Evolutionary conservation across 2,113 vertebrate species (phyloP), one percentile per base, ranked within the genome.

Genomic region (Uria lomvia): DNA sequence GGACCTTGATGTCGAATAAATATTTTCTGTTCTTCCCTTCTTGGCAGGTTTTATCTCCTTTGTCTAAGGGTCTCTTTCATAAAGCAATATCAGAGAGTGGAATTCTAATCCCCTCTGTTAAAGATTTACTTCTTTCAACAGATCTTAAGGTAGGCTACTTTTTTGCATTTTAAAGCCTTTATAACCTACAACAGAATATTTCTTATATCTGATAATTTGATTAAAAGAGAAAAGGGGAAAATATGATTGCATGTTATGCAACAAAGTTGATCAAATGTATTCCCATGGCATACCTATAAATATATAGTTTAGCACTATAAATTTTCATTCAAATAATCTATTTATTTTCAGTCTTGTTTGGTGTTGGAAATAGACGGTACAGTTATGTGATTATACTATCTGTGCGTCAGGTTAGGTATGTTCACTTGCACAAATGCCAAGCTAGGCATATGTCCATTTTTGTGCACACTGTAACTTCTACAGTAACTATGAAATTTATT

Each of bases 81-180:
- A 97, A 88, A 90, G 96, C 95, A 73, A 91, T 97, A 94, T 73
- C 91, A 62, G 92, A 96, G 79, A 97, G 96, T 70, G 96, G 96
- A 83, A 68, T 95, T 90, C 3, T 94, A 77, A 55, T 95, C 7
- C 79, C 75, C 3, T 12, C 63, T 34, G 6, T 2, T 26, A 94
- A 55, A 77, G 4, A 76, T 42, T 58, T 91, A 76, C 42, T 0
- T 34, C 5, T 70, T 70, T 83, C 94, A 73, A 72, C 59, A 22
- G 30, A 92, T 86, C 53, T 93, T 62, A 58, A 94, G 94, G 96
- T 97, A 92, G 53, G 82, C 13, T 82, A 0, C 17, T 56, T 26
- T 42, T 74, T 55, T 79, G 2, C 15, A 30, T 87, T 75, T 94
- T 53, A 32, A 86, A 83, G 6, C 15, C 26, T 75, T 58, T 53